Evolutionary conservation across 2,113 vertebrate genomes (phyloP).

Genomic region (Gallinago undulata): DNA sequence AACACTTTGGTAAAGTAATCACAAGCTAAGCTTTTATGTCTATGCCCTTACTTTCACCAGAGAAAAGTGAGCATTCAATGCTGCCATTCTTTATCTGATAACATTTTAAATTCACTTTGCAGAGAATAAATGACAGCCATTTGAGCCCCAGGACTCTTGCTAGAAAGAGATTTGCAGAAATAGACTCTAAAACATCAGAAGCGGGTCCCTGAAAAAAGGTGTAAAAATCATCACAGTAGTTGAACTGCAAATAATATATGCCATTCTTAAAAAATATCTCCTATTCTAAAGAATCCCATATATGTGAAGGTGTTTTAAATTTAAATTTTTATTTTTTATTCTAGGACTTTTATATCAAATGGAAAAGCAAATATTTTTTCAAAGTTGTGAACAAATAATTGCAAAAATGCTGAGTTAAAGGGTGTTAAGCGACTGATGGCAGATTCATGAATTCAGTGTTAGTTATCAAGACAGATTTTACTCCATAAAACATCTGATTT

Average conservation of each 20-base stretch:
- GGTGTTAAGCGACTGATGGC: not conserved
- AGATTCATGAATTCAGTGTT: not conserved
- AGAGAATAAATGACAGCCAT: not conserved
- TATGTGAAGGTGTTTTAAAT: not conserved
- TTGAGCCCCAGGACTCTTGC: not conserved
- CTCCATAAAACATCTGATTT: not conserved
- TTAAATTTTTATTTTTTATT: not conserved
- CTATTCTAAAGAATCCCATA: not conserved
- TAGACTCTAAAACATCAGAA: not conserved
- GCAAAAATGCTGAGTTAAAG: not conserved
- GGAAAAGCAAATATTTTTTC: not conserved
- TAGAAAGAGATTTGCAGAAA: not conserved
- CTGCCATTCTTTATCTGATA: not conserved
- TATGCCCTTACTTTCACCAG: not conserved
- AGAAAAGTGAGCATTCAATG: not conserved
- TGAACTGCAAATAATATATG: not conserved
- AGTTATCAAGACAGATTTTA: not conserved
- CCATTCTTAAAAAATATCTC: not conserved
- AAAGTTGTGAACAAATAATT: not conserved
- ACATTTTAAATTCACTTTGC: not conserved
- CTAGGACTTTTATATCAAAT: not conserved
- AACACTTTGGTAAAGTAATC: not conserved
- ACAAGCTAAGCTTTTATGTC: not conserved
- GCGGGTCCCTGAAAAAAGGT: not conserved
- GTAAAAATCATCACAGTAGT: not conserved